A percentile compares a stretch with the other conserved stretches of the same genome.
These are phyloP conservation scores for Dasypogon diadema DNA, from an alignment of 2,888 invertebrate genomes.

Conservation along the genomic window DNA sequence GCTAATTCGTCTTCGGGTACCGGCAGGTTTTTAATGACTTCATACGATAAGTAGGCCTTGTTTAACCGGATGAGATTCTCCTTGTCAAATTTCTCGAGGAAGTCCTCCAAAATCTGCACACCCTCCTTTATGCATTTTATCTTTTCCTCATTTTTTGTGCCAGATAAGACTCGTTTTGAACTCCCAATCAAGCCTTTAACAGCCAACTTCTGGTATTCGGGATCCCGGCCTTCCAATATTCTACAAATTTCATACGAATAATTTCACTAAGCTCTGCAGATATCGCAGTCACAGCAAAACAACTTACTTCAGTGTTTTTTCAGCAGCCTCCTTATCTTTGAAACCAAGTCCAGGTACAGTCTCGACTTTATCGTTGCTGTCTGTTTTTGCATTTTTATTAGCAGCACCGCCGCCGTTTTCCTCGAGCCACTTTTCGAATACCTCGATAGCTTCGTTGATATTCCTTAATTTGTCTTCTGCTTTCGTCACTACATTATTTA, in stretches of 20 bases:
- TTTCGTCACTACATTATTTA: slow-evolving; percentile 73
- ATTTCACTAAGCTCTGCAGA: too few relatives aligned
- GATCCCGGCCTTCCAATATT: slow-evolving; percentile 78
- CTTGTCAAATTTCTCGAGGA: slow-evolving; percentile 79
- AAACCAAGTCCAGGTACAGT: slow-evolving; percentile 82
- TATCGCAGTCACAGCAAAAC: neutral
- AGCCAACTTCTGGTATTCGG: slow-evolving; percentile 81
- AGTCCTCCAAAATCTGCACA: slow-evolving; percentile 77
- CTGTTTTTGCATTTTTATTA: slow-evolving; percentile 69
- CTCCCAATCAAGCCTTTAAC: slow-evolving; percentile 78
- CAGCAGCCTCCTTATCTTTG: slow-evolving; percentile 81
- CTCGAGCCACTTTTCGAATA: slow-evolving; percentile 77
- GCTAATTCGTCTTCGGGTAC: slow-evolving; percentile 71
- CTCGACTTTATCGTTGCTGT: slow-evolving; percentile 72
- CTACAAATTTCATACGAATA: slow-evolving; percentile 61
- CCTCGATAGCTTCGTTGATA: slow-evolving; percentile 76
- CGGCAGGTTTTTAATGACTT: slow-evolving; percentile 72
- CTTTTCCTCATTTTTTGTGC: slow-evolving; percentile 82
- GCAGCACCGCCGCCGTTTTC: slow-evolving; percentile 69
- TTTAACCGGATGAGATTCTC: slow-evolving; percentile 77
- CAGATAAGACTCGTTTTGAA: slow-evolving; percentile 79
- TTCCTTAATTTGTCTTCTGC: slow-evolving; percentile 78
- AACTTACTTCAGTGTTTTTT: slow-evolving; percentile 73
- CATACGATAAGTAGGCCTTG: slow-evolving; percentile 76
- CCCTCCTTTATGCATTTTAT: slow-evolving; percentile 81